A percentile compares a stretch with the other conserved stretches of the same genome.
These are phyloP conservation scores for Anas flavirostris DNA, from an alignment of 2,797 vertebrate species.

Conservation along the genomic window DNA sequence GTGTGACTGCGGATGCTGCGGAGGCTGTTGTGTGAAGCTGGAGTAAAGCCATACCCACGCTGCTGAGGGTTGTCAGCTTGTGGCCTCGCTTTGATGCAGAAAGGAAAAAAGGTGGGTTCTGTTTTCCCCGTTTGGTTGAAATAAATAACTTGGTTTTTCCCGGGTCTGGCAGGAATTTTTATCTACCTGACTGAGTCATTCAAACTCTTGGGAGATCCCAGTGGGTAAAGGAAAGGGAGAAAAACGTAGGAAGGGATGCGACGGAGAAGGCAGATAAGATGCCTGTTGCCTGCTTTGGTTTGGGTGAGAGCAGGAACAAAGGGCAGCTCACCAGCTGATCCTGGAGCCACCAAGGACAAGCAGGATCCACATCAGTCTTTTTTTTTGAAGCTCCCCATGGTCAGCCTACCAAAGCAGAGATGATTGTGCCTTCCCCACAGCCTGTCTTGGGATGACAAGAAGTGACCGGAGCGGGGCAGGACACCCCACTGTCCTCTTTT, in stretches of 20 bases:
- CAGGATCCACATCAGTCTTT: background rate
- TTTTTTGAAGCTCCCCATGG: background rate
- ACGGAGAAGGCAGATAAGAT: rapidly evolving
- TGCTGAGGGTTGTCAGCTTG: background rate
- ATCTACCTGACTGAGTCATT: background rate
- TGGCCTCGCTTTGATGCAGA: slow-evolving; percentile 16
- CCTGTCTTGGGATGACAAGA: background rate
- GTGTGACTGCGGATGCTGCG: background rate
- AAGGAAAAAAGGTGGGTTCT: background rate
- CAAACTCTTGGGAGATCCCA: background rate
- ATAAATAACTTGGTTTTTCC: background rate
- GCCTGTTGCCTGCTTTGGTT: background rate
- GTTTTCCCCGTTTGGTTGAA: background rate
- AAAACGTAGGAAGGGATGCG: background rate
- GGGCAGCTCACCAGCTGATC: background rate
- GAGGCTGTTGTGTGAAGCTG: background rate
- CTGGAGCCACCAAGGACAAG: rapidly evolving
- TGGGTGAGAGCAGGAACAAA: background rate
- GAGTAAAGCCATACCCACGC: background rate
- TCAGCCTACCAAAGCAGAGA: rapidly evolving
- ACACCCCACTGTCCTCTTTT: background rate
- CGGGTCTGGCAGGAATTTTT: background rate
- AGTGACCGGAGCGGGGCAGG: background rate
- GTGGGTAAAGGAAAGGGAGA: background rate
- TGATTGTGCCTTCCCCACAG: background rate